Evolutionary conservation across 2,113 vertebrate species (phyloP).

Genomic region (Misgurnus mizolepis): DNA sequence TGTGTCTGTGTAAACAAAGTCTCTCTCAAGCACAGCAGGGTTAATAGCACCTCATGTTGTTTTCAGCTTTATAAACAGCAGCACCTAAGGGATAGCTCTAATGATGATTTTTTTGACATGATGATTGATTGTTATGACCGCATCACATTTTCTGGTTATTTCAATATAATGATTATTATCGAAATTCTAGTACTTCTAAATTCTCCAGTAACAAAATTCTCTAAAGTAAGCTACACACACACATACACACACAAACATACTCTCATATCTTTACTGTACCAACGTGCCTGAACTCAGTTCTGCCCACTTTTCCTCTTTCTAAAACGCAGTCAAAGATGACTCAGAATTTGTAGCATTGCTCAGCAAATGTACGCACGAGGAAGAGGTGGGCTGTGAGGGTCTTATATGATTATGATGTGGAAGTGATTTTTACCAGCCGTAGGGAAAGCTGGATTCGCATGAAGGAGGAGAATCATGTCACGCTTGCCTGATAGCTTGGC

Average conservation of each 20-base stretch:
- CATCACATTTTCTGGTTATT: neutral
- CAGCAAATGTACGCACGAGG: neutral
- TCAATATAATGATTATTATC: conserved; percentile 22
- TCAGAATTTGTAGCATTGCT: conserved; percentile 10
- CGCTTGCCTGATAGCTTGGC: conserved; percentile 20
- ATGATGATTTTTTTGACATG: conserved; percentile 25
- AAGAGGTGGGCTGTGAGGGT: neutral
- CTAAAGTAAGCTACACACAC: no score
- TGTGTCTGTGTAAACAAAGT: conserved; percentile 64
- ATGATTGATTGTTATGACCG: conserved; percentile 1
- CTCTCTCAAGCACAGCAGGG: conserved; percentile 73
- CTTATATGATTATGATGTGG: neutral
- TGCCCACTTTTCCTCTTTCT: neutral
- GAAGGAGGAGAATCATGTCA: conserved; percentile 18
- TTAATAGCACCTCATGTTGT: conserved; percentile 66
- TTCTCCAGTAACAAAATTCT: no score
- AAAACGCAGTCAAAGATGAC: conserved; percentile 2
- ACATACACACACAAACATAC: no score
- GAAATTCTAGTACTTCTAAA: neutral
- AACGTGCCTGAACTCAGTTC: neutral
- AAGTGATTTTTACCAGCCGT: neutral
- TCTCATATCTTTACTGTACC: no score
- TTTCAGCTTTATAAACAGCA: conserved; percentile 15
- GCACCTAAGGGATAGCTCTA: neutral
- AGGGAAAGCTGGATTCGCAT: conserved; percentile 18